Conservation (phyloP, 2,113 vertebrate genomes). For the Rafetus swinhoei region DNA sequence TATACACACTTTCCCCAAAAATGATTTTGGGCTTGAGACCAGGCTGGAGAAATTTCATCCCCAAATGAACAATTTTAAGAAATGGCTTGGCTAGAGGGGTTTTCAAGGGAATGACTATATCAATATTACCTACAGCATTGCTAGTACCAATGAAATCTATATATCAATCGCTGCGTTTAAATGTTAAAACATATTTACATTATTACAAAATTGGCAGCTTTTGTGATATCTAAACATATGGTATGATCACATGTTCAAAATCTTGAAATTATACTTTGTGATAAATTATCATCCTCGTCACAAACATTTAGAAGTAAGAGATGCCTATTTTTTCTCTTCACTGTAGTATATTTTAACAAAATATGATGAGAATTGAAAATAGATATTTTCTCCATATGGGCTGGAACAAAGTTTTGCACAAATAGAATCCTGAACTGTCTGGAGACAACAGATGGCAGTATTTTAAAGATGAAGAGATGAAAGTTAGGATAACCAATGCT, state of each 20-base stretch:
- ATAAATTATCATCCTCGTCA: slow-evolving; percentile 37
- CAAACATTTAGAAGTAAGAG: not conserved
- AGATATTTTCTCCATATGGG: slow-evolving; percentile 66
- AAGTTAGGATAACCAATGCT: slow-evolving; percentile 44
- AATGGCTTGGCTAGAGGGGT: not conserved
- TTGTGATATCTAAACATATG: slow-evolving; percentile 1
- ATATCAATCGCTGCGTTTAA: not conserved
- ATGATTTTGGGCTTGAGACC: not conserved
- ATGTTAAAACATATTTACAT: not conserved
- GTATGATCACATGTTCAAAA: slow-evolving; percentile 33
- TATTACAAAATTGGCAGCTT: slow-evolving; percentile 9
- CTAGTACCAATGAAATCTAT: not conserved
- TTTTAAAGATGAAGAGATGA: slow-evolving; percentile 63
- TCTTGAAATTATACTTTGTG: not conserved
- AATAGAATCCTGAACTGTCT: slow-evolving; percentile 56
- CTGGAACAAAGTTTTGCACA: slow-evolving; percentile 58
- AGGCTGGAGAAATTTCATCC: not conserved
- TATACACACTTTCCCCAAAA: not conserved
- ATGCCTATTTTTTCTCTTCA: slow-evolving; percentile 39
- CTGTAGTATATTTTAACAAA: slow-evolving; percentile 56
- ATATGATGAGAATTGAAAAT: slow-evolving; percentile 65
- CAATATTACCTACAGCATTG: not conserved
- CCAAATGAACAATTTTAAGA: not conserved
- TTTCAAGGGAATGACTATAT: not conserved
- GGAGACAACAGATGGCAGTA: slow-evolving; percentile 74